phyloP scores from a whole-genome alignment of 2,888 invertebrate genomes.

The Laspeyria flexula region DNA sequence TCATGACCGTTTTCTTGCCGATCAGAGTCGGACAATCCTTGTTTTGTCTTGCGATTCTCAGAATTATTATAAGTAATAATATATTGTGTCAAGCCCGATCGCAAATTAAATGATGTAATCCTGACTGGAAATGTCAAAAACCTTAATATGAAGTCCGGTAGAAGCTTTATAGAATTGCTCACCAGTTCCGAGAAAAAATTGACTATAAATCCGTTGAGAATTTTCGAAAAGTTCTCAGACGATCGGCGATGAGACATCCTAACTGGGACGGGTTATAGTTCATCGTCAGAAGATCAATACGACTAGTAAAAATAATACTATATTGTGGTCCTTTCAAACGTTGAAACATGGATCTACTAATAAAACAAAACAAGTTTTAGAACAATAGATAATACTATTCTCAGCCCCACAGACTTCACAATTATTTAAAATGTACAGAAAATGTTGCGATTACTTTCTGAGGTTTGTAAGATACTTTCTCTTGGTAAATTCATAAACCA shows the following conservation, averaged over 20 bases:
- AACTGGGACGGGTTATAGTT: background rate
- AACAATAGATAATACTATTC: conserved; percentile 25
- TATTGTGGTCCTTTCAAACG: background rate
- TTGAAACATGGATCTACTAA: background rate
- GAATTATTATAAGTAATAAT: background rate
- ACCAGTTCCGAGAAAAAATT: background rate
- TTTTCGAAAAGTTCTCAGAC: background rate
- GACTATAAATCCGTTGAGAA: background rate
- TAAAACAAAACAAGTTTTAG: background rate
- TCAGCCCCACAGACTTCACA: conserved; percentile 11
- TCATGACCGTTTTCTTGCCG: background rate
- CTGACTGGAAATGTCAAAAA: background rate
- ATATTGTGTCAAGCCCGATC: background rate
- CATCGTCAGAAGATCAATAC: background rate
- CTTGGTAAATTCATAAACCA: conserved; percentile 35
- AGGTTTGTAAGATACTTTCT: conserved; percentile 39
- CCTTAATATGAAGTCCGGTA: background rate
- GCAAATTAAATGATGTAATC: background rate
- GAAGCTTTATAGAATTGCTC: background rate
- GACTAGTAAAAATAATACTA: background rate
- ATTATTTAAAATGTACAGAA: conserved; percentile 21
- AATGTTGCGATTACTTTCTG: conserved; percentile 22
- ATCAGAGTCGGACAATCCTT: background rate
- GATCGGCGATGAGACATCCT: background rate
- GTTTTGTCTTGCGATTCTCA: conserved; percentile 1